phyloP scores from a whole-genome alignment of 2,888 invertebrate species.

The Sipha maydis region DNA sequence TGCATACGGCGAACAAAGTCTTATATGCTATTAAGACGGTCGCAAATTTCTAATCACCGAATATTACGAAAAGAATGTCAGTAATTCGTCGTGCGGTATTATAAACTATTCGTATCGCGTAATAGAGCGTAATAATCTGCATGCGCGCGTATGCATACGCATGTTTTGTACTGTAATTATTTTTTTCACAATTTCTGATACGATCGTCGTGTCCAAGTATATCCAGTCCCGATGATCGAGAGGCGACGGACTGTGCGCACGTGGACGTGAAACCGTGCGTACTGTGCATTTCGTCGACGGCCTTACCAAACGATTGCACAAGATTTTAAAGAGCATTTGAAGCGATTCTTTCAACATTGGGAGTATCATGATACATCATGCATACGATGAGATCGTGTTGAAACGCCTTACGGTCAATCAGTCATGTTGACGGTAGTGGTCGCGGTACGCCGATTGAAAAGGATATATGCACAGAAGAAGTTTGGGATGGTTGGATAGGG shows the following conservation, averaged over 20 bases:
- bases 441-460: no score
- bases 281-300: no score
- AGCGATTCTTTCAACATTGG: no score
- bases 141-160: not conserved
- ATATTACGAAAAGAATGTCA: not conserved
- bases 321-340: no score
- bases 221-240: not conserved
- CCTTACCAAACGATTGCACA: no score
- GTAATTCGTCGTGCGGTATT: not conserved
- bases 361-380: no score
- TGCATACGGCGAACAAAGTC: not conserved
- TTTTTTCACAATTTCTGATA: not conserved
- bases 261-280: no score
- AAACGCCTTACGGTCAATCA: not conserved
- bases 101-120: not conserved
- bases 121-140: not conserved
- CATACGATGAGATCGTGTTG: not conserved
- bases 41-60: not conserved
- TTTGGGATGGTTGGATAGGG: no score
- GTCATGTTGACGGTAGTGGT: no score
- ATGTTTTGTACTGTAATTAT: not conserved
- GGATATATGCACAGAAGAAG: no score
- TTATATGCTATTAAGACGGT: not conserved
- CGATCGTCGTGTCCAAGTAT: not conserved
- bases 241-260: no score